Evolutionary conservation across 2,888 invertebrate species (phyloP).

Genomic region (Tipula vernalis): DNA sequence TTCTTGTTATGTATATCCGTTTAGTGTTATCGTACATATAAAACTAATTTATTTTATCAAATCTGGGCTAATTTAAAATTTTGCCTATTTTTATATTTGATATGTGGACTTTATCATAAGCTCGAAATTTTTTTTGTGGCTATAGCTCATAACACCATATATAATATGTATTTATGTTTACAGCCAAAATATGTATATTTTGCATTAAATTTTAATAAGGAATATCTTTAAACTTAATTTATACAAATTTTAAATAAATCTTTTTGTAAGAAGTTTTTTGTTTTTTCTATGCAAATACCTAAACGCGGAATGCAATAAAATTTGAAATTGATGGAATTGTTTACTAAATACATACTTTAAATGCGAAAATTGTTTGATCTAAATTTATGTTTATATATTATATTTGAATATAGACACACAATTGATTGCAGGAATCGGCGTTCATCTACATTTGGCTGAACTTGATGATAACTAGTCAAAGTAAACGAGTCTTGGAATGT

Average conservation of each 20-base stretch:
- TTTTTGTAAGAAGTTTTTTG: background rate
- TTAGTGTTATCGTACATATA: background rate
- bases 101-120: background rate
- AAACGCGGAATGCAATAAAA: no score
- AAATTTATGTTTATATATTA: no score
- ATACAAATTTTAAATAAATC: background rate
- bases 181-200: background rate
- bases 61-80: background rate
- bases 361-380: no score
- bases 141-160: background rate
- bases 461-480: no score
- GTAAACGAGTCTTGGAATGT: no score
- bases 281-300: background rate
- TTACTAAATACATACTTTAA: no score
- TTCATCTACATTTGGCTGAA: no score
- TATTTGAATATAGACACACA: no score
- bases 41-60: background rate
- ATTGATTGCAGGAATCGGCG: no score
- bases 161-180: background rate
- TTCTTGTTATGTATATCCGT: background rate
- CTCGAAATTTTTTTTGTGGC: background rate
- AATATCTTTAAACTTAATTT: background rate
- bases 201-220: background rate
- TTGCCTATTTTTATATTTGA: background rate
- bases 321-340: no score